These are phyloP conservation scores for Arvicanthis niloticus DNA, from an alignment of 2,113 vertebrate genomes.

Conservation along the genomic window DNA sequence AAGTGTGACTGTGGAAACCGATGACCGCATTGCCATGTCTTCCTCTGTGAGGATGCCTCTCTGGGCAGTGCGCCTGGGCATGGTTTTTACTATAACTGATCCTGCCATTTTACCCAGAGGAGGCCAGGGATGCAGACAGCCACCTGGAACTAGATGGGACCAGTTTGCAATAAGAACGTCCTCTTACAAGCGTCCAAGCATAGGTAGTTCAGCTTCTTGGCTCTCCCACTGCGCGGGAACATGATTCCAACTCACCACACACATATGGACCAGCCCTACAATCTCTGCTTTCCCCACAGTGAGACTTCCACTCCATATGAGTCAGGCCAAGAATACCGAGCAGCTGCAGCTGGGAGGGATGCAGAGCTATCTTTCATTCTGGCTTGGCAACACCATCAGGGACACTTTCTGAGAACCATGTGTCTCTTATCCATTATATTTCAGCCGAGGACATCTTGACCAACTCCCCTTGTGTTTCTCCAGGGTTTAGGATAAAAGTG, in stretches of 20 bases:
- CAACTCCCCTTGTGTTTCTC: neutral
- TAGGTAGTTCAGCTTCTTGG: neutral
- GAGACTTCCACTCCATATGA: neutral
- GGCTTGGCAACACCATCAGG: neutral
- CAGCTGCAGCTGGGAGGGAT: neutral
- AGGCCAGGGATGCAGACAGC: too few relatives aligned
- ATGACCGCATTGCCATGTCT: rapidly evolving
- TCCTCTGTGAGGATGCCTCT: neutral
- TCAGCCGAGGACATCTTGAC: neutral
- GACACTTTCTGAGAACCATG: neutral
- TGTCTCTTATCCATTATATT: neutral
- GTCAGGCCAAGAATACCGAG: neutral
- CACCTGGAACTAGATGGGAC: neutral
- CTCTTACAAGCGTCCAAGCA: neutral
- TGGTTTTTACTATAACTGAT: neutral
- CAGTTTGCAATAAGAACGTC: neutral
- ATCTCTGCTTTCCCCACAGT: neutral
- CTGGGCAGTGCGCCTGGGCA: neutral
- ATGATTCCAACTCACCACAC: neutral
- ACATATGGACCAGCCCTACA: neutral
- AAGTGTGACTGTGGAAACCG: neutral
- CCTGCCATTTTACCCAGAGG: neutral
- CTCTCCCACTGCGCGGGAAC: rapidly evolving
- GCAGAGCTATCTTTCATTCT: neutral
- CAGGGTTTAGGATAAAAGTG: neutral